Conservation (phyloP, 2,888 invertebrate genomes). For the Lepas anatifera region DNA sequence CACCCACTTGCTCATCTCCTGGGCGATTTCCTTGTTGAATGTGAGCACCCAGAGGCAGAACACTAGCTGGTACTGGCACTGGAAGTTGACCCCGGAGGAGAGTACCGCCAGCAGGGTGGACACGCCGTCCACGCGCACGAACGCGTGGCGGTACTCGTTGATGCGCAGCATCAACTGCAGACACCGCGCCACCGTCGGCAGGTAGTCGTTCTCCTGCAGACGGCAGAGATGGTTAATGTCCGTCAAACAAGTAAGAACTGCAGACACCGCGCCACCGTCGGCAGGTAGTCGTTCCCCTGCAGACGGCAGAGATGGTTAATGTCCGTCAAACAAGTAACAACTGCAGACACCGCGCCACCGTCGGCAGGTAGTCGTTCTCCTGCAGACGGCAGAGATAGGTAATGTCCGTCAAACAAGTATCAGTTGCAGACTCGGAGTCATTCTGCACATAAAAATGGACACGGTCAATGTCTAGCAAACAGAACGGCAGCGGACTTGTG, state of each 20-base stretch:
- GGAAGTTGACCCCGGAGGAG: slow-evolving; percentile 75
- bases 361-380: slow-evolving; percentile 98
- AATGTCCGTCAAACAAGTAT: too few relatives aligned
- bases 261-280: slow-evolving; percentile 92
- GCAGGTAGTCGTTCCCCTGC: slow-evolving; percentile 98
- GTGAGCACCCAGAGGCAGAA: slow-evolving; percentile 99
- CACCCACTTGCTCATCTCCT: slow-evolving; percentile 79
- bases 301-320: too few relatives aligned
- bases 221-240: too few relatives aligned
- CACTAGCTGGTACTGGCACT: slow-evolving; percentile 95
- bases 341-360: slow-evolving; percentile 94
- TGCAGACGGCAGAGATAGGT: too few relatives aligned
- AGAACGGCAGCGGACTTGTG: too few relatives aligned
- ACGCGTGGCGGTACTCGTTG: slow-evolving; percentile 90
- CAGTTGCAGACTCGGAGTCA: slow-evolving; percentile 98
- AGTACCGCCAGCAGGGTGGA: slow-evolving; percentile 73
- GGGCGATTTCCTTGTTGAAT: slow-evolving; percentile 85
- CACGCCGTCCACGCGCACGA: slow-evolving; percentile 92
- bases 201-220: slow-evolving; percentile 87
- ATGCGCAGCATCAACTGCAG: slow-evolving; percentile 98
- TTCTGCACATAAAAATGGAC: too few relatives aligned
- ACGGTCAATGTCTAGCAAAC: too few relatives aligned
- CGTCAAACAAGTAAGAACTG: slow-evolving; percentile 99
- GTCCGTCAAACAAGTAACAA: too few relatives aligned
- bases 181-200: slow-evolving; percentile 95